Evolutionary conservation across 1,140 invertebrate genomes (phyloP).

Genomic region (Sarcophaga peregrina): DNA sequence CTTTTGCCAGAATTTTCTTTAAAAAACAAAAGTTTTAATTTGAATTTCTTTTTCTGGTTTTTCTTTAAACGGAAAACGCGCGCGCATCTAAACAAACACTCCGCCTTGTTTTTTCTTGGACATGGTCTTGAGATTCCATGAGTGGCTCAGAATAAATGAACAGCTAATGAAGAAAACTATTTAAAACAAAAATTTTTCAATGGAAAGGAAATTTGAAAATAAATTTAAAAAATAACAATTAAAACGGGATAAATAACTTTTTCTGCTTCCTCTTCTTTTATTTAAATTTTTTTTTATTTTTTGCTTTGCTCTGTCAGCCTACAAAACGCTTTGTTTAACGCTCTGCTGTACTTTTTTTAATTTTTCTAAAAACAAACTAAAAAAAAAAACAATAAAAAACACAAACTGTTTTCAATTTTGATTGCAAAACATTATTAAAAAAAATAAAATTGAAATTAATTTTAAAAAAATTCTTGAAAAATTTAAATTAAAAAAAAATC

Average conservation of each 20-base stretch:
- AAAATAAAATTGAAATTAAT: no score
- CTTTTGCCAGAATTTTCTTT: constrained; percentile 18
- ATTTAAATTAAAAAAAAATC: no score
- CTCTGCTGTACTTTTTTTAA: no score
- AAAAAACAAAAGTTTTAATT: background rate
- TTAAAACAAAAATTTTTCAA: background rate
- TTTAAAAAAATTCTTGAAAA: no score
- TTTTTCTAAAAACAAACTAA: no score
- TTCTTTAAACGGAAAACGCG: constrained; percentile 28
- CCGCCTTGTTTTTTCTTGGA: background rate
- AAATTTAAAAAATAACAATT: background rate
- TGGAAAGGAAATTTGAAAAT: background rate
- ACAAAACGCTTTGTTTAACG: no score
- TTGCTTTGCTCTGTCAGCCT: no score
- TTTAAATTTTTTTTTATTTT: background rate
- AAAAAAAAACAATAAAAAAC: no score
- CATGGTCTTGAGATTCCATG: no score
- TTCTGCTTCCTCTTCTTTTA: background rate
- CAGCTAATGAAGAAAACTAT: background rate
- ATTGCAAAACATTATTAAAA: no score
- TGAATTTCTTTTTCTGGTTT: background rate
- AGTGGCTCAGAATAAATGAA: background rate
- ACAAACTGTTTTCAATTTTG: no score
- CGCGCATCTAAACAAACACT: constrained; percentile 23
- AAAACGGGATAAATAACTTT: background rate